A percentile compares a stretch with the other conserved stretches of the same genome.
These are phyloP conservation scores for Melanotaenia pygmaea DNA, from an alignment of 2,797 vertebrate genomes.

Conservation along the genomic window DNA sequence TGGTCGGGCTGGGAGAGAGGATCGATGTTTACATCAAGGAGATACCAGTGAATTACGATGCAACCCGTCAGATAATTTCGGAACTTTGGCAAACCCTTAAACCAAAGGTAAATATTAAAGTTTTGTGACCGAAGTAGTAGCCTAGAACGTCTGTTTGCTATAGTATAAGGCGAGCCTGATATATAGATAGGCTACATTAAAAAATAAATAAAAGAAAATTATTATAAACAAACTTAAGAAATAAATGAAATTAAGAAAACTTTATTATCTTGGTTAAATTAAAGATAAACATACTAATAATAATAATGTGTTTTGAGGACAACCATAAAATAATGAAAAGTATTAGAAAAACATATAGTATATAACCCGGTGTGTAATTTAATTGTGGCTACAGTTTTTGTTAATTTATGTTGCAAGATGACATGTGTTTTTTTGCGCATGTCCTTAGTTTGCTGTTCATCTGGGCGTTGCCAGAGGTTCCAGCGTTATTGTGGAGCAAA, in stretches of 20 bases:
- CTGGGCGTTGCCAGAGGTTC: slow-evolving; percentile 82
- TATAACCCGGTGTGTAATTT: too few relatives aligned
- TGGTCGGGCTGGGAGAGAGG: slow-evolving; percentile 77
- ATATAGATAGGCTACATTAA: neutral
- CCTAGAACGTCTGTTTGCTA: neutral
- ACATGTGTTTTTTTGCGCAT: slow-evolving; percentile 10
- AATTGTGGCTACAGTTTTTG: neutral
- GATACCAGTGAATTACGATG: slow-evolving; percentile 86
- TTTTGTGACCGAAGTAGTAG: neutral
- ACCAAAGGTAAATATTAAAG: slow-evolving; percentile 79
- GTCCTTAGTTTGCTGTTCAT: slow-evolving; percentile 83
- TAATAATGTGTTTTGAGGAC: too few relatives aligned
- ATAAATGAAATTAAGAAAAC: too few relatives aligned
- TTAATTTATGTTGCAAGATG: neutral
- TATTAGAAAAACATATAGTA: too few relatives aligned
- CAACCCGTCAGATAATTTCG: slow-evolving; percentile 76
- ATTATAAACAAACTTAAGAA: too few relatives aligned
- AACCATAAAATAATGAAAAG: too few relatives aligned
- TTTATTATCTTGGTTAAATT: neutral
- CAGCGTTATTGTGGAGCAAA: slow-evolving; percentile 86
- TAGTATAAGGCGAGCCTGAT: too few relatives aligned
- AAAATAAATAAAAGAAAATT: neutral
- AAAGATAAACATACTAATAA: too few relatives aligned
- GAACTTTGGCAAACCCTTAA: slow-evolving; percentile 84
- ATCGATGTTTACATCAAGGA: slow-evolving; percentile 75